phyloP scores from a whole-genome alignment of 1,140 invertebrate species.

The Caerostris extrusa region DNA sequence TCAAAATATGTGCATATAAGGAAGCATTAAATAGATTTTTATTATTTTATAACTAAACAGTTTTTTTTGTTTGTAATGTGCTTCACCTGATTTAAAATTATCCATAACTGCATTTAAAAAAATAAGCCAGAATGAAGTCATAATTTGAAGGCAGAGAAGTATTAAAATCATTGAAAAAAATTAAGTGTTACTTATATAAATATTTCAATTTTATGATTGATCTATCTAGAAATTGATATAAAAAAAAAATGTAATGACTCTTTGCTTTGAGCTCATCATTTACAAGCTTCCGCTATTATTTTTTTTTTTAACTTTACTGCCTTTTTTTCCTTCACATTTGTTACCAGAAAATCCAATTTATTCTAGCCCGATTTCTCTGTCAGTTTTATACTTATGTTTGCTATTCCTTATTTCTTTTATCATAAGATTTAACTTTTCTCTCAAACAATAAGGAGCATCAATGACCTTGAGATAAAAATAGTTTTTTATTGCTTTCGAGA shows the following conservation, averaged over 20 bases:
- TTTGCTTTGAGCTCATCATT: conserved; percentile 1
- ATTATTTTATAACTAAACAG: too few species aligned
- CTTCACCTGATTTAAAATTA: too few species aligned
- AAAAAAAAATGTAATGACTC: not conserved
- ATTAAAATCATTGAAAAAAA: too few species aligned
- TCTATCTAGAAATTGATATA: not conserved
- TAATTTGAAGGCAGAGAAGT: too few species aligned
- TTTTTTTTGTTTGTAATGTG: too few species aligned
- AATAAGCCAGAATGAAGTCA: too few species aligned
- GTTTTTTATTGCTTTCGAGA: not conserved
- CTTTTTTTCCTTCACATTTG: conserved; percentile 32
- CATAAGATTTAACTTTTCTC: not conserved
- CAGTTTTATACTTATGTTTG: conserved; percentile 19
- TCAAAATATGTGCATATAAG: too few species aligned
- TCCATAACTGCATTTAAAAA: too few species aligned
- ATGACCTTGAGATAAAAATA: not conserved
- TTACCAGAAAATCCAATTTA: conserved; percentile 31
- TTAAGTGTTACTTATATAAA: not conserved
- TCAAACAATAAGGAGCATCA: not conserved
- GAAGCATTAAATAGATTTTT: too few species aligned
- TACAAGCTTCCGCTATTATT: not conserved
- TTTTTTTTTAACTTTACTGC: conserved; percentile 14
- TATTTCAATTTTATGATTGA: not conserved
- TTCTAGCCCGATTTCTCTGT: conserved; percentile 14
- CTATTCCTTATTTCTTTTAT: conserved; percentile 13